Base-by-base conservation (phyloP, 1,140 invertebrate species). In the Megalopta genalis region DNA sequence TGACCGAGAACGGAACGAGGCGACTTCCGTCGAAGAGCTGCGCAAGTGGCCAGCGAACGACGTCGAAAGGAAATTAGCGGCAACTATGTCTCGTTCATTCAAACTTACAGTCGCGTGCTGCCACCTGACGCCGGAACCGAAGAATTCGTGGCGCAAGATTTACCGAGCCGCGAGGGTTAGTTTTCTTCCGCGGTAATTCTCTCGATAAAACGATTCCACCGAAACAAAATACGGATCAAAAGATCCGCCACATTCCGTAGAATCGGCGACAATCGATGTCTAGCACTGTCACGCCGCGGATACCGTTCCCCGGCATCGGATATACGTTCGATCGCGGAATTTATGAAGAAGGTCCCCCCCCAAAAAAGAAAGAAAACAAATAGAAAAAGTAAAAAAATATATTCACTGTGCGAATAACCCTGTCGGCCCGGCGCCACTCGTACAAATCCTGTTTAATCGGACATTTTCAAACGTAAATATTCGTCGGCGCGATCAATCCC, bases 71-170 rank as follows among this genome's bases (percentile, higher is more conserved):
- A 57, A 57, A 57, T 57, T n/a, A 57, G 18, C 25, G 46, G 16
- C 16, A 37, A 57, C 10, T 7, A 59, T 7, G 21, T 9, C 39
- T 2, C 6, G 16, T 25, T 21, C 37, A 49, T 68, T 68, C 52
- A 25, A 68, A 68, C 6, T 37, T 37, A 75, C 8, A 3, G 18
- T 25, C 49, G 25, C 12, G 76, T 78, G 76, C 76, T 71, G 76
- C 76, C 76, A 78, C 37, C 76, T 78, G 21, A 32, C 49, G 76
- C n/a, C n/a, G 54, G 27, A 37, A 49, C 57, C 0, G n/a, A 46
- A 32, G 10, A 72, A 72, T 72, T 21, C n/a, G 3, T 37, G 16
- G 54, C 42, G 39, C 39, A 4, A 57, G 68, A n/a, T 52, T 3
- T 16, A 10, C 46, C 9, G 37, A 75, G 2, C 16, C 21, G 12